Evolutionary conservation across 2,888 invertebrate genomes (phyloP).

Genomic region (Clepsis dumicolana): DNA sequence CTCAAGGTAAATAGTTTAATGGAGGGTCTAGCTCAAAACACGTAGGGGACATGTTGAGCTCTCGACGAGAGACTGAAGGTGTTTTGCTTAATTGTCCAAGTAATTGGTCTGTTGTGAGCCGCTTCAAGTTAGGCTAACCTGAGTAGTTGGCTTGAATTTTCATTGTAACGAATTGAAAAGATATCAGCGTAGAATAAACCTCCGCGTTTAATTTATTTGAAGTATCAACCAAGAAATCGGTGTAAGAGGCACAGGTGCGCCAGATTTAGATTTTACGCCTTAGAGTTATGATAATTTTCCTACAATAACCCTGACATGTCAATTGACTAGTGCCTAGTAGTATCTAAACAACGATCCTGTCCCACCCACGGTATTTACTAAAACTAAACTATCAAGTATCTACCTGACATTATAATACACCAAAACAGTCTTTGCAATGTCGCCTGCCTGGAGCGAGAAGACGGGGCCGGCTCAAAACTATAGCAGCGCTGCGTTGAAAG

Average conservation of each 20-base stretch:
- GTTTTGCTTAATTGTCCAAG: conserved; percentile 69
- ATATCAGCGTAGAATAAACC: too few species aligned
- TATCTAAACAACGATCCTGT: background rate
- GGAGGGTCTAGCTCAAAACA: conserved; percentile 51
- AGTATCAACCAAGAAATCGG: too few species aligned
- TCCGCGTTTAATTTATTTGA: too few species aligned
- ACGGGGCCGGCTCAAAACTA: too few species aligned
- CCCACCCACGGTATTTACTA: background rate
- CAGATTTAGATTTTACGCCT: too few species aligned
- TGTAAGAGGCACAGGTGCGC: too few species aligned
- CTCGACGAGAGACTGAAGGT: conserved; percentile 59
- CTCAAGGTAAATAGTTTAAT: conserved; percentile 59
- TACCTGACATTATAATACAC: too few species aligned
- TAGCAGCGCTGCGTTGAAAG: too few species aligned
- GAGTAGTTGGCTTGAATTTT: background rate
- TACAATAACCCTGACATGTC: background rate
- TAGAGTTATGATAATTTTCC: background rate
- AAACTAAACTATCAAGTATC: background rate
- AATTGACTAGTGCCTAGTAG: background rate
- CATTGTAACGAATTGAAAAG: too few species aligned
- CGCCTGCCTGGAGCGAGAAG: too few species aligned
- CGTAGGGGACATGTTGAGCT: conserved; percentile 50
- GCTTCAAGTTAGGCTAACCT: conserved; percentile 42
- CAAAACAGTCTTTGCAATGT: too few species aligned
- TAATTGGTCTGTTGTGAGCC: conserved; percentile 66